These are phyloP conservation scores for Ganaspis brasiliensis DNA, from an alignment of 2,888 invertebrate species.

Conservation along the genomic window DNA sequence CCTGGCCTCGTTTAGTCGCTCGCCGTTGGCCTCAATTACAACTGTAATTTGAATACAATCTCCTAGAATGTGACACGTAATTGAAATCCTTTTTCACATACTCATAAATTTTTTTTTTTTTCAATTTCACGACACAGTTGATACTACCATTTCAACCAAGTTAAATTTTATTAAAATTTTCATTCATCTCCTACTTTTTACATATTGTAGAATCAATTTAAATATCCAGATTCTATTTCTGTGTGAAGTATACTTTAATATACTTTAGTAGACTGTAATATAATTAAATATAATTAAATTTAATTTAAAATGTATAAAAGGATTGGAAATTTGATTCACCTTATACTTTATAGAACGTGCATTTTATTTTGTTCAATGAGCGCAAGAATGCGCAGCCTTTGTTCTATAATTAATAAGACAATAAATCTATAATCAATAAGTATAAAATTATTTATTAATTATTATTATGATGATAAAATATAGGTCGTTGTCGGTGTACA, in stretches of 20 bases:
- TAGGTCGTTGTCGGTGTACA: neutral
- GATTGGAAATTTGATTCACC: too few relatives aligned
- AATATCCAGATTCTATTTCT: too few relatives aligned
- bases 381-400: neutral
- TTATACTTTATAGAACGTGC: neutral
- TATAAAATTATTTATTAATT: neutral
- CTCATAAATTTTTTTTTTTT: neutral
- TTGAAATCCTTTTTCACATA: neutral
- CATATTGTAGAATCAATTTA: too few relatives aligned
- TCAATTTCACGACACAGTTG: neutral
- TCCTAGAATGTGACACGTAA: conserved; percentile 5
- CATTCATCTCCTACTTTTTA: too few relatives aligned
- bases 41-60: conserved; percentile 29
- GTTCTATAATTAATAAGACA: conserved; percentile 3
- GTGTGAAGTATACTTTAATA: too few relatives aligned
- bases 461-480: neutral
- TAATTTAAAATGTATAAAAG: too few relatives aligned
- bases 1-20: neutral
- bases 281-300: too few relatives aligned
- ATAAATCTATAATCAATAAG: conserved; percentile 27
- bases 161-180: too few relatives aligned
- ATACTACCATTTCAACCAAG: too few relatives aligned
- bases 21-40: conserved; percentile 24
- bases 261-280: too few relatives aligned
- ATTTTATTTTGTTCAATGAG: conserved; percentile 10